Evolutionary conservation across 2,797 vertebrate genomes (phyloP), one percentile per base, ranked within the genome.

Genomic region (Alosa sapidissima): DNA sequence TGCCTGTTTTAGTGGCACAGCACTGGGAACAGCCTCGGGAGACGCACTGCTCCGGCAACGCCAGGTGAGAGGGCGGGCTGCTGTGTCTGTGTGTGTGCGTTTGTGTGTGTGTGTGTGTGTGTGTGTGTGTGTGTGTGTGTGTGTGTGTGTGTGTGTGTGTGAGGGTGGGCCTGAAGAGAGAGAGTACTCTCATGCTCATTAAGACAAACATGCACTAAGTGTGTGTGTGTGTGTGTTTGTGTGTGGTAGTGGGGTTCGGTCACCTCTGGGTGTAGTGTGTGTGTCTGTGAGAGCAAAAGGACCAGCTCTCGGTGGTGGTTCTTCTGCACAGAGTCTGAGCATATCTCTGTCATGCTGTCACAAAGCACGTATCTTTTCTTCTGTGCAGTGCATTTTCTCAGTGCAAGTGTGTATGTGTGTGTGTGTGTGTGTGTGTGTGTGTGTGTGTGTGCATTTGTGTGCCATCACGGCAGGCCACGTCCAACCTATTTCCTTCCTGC

Each of bases 401-500:
- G 60, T 14, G 33, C 51, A 28, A 28, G 49, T 51, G 49, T 51
- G 49, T 62, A 21, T 62, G 58, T 62, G 82, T 55, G 55, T 54
- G 33, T 48, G 82, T 62, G 54, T 62, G n/a, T 83, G 62, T 16
- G 33, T 72, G 60, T 48, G 81, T 52, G 49, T 54, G 49, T 28
- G 51, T 82, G 52, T 58, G 81, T 82, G 81, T 52, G 24, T 60
- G 51, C 41, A 33, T 81, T 72, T 55, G 51, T 21, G 55, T 21
- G 78, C 3, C 13, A 16, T 3, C 16, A 55, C 11, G 3, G 41
- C 75, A 24, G 47, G 65, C 72, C 41, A 45, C 2, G 16, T 78
- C 72, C 36, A 16, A 78, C 36, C 72, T 47, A 19, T 78, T 78
- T 78, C 41, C 41, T 47, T 47, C 16, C 72, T 47, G 36, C 19